Conservation (phyloP, 2,797 vertebrate genomes). For the Ceryle rudis region DNA sequence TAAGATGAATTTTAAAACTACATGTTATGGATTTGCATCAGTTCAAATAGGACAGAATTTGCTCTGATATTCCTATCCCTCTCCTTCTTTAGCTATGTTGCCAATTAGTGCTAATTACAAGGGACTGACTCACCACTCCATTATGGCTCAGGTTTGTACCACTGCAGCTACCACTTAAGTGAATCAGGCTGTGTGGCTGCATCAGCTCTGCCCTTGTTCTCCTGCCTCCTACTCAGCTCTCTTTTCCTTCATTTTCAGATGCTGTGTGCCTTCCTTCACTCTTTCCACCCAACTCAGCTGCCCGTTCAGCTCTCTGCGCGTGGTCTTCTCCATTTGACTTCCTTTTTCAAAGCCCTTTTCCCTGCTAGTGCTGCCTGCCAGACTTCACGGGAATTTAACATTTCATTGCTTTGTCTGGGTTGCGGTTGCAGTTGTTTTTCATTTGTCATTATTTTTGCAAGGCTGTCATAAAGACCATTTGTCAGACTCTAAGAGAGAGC, state of each 20-base stretch:
- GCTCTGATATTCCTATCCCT: neutral
- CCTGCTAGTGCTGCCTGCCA: neutral
- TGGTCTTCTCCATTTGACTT: neutral
- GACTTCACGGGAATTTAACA: neutral
- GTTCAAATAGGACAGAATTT: neutral
- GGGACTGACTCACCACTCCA: conserved; percentile 2
- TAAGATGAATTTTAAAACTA: neutral
- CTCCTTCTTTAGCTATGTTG: neutral
- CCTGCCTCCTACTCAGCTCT: neutral
- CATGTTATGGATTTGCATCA: neutral
- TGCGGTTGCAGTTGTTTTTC: neutral
- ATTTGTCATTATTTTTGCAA: conserved; percentile 13
- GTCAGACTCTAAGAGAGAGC: neutral
- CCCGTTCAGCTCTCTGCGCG: neutral
- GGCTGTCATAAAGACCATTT: neutral
- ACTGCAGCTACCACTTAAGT: neutral
- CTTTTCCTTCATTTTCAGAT: neutral
- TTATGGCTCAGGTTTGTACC: conserved; percentile 9
- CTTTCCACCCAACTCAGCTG: neutral
- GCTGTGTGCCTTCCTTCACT: neutral
- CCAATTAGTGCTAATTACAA: conserved; percentile 21
- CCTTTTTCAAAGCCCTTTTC: neutral
- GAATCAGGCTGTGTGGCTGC: neutral
- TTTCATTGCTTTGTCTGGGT: neutral
- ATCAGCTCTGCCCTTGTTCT: neutral